Percentiles rank a stretch among this genome's conserved stretches.
Evolutionary conservation across 2,888 invertebrate genomes (phyloP).

Genomic region (Slavum lentiscoides): DNA sequence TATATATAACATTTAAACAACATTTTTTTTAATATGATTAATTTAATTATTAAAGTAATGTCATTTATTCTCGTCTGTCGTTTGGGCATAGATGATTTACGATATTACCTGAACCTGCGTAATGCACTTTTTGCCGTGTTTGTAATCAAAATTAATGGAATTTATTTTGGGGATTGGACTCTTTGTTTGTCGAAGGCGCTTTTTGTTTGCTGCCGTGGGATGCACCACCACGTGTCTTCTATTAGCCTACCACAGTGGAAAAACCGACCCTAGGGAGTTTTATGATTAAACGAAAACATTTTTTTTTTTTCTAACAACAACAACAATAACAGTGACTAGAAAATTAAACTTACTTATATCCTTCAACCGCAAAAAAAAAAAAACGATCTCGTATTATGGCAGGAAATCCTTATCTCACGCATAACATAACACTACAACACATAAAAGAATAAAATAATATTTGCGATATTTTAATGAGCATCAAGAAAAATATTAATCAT

Average conservation of each 20-base stretch:
- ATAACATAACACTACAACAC: background rate
- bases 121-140: constrained; percentile 8
- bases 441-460: constrained; percentile 7
- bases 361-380: background rate
- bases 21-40: constrained; percentile 35
- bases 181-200: constrained; percentile 42
- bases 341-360: constrained; percentile 20
- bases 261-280: constrained; percentile 46
- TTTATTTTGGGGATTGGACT: constrained; percentile 47
- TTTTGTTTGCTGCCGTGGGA: constrained; percentile 50
- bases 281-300: constrained; percentile 53
- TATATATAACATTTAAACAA: background rate
- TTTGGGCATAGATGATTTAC: constrained; percentile 46
- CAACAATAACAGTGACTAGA: constrained; percentile 29
- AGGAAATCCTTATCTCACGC: background rate
- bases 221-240: constrained; percentile 39
- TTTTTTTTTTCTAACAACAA: background rate
- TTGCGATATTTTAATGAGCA: background rate
- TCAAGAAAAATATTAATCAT: no score
- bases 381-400: background rate
- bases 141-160: constrained; percentile 53
- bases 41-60: constrained; percentile 26
- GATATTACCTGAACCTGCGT: constrained; percentile 25
- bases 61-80: constrained; percentile 19
- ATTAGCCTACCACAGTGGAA: constrained; percentile 42